Percentiles rank a stretch among this genome's conserved stretches.
Conservation (phyloP, 2,113 vertebrate species). For the Festucalex cinctus region DNA sequence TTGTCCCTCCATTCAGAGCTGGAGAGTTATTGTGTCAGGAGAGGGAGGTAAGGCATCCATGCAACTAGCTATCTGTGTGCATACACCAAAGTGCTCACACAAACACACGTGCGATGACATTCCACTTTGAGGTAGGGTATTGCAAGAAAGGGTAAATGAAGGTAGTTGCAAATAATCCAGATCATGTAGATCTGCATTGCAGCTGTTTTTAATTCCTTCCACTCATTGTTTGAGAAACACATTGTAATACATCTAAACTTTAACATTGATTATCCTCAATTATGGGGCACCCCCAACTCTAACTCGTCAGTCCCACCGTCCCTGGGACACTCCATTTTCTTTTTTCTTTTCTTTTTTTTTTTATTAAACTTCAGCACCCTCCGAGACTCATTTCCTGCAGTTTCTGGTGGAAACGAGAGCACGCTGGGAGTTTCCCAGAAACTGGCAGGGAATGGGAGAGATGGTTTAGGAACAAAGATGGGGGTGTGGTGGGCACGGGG, state of each 20-base stretch:
- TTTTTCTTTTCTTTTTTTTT: slow-evolving; percentile 76
- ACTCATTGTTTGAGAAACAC: slow-evolving; percentile 53
- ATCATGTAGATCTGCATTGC: slow-evolving; percentile 39
- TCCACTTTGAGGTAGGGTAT: slow-evolving; percentile 41
- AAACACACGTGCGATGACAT: slow-evolving; percentile 19
- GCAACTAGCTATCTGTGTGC: slow-evolving; percentile 53
- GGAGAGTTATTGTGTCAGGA: slow-evolving; percentile 73
- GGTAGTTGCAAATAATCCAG: slow-evolving; percentile 53
- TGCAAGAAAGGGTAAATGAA: slow-evolving; percentile 41
- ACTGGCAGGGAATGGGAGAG: slow-evolving; percentile 58
- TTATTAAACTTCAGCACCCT: slow-evolving; percentile 79
- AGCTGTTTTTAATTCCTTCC: slow-evolving; percentile 70
- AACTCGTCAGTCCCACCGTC: slow-evolving; percentile 57
- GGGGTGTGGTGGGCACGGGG: slow-evolving; percentile 34
- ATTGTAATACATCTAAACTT: slow-evolving; percentile 52
- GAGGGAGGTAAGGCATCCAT: slow-evolving; percentile 62
- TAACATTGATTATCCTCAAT: slow-evolving; percentile 43
- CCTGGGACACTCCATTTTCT: too few species aligned
- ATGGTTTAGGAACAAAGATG: slow-evolving; percentile 44
- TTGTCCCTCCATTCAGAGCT: slow-evolving; percentile 71
- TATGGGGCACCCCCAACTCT: slow-evolving; percentile 47
- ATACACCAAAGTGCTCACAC: slow-evolving; percentile 14
- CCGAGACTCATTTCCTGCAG: slow-evolving; percentile 74
- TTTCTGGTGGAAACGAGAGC: slow-evolving; percentile 65
- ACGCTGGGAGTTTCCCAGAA: slow-evolving; percentile 70